phyloP scores from a whole-genome alignment of 2,113 vertebrate species.

The Corvus moneduloides region DNA sequence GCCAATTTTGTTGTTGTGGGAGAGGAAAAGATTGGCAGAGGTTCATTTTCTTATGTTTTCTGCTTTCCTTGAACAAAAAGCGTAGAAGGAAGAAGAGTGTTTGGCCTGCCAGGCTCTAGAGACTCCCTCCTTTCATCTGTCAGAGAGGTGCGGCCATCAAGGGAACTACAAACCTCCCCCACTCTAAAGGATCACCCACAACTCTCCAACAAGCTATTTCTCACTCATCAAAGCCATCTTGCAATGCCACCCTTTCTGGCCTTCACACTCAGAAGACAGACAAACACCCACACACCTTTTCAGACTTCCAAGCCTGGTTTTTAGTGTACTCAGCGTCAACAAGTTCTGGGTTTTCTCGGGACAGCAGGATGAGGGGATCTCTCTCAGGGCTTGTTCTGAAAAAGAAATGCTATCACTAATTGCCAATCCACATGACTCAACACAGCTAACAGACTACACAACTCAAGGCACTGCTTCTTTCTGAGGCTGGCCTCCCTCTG shows the following conservation, averaged over 20 bases:
- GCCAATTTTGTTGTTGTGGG: neutral
- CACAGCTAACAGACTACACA: neutral
- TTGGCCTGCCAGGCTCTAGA: neutral
- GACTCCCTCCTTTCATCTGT: neutral
- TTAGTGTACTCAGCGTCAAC: constrained; percentile 97
- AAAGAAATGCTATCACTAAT: constrained; percentile 23
- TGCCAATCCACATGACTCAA: neutral
- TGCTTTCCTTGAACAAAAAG: neutral
- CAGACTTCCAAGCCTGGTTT: constrained; percentile 99
- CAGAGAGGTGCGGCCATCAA: neutral
- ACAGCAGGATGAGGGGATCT: constrained; percentile 93
- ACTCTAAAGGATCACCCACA: neutral
- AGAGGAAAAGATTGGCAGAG: neutral
- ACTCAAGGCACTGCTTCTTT: neutral
- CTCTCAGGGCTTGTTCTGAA: constrained; percentile 93
- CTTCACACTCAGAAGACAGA: neutral
- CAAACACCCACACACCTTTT: constrained; percentile 78
- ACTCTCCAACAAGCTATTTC: neutral
- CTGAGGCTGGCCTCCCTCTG: neutral
- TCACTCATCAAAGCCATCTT: neutral
- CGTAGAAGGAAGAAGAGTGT: neutral
- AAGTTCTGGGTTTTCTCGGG: constrained; percentile 86
- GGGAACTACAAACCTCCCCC: neutral
- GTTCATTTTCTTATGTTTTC: neutral
- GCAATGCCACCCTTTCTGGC: neutral